phyloP scores from a whole-genome alignment of 2,113 vertebrate genomes.

The Neotragus moschatus region DNA sequence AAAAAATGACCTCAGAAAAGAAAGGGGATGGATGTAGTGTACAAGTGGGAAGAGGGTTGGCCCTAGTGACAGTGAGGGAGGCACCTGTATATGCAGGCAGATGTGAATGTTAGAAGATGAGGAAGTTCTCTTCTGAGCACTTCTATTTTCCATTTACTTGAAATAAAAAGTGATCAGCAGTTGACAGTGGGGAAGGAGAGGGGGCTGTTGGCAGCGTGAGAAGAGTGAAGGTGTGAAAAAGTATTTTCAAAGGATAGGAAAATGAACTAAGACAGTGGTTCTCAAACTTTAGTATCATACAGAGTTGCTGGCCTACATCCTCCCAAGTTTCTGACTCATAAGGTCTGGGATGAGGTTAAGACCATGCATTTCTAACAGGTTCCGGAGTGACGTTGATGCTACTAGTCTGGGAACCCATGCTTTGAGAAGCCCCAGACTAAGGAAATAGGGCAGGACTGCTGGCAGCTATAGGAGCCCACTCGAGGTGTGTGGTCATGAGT shows the following conservation, averaged over 20 bases:
- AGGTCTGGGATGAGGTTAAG: neutral
- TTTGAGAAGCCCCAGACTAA: neutral
- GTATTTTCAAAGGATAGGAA: conserved; percentile 19
- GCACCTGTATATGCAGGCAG: neutral
- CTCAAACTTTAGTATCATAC: neutral
- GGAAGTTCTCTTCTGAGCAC: conserved; percentile 12
- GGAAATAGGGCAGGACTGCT: neutral
- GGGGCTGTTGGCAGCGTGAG: neutral
- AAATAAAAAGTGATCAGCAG: conserved; percentile 33
- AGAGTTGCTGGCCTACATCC: neutral
- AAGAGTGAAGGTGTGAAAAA: conserved; percentile 24
- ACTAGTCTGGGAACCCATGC: neutral
- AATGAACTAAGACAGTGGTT: neutral
- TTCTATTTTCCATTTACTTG: conserved; percentile 28
- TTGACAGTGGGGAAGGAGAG: neutral
- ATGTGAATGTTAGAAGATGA: neutral
- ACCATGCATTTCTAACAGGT: neutral
- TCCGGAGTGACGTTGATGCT: neutral
- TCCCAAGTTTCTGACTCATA: neutral
- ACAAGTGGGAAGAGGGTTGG: neutral
- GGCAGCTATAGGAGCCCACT: neutral
- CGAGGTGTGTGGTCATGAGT: neutral
- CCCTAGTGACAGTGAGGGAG: neutral
- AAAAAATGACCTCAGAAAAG: neutral
- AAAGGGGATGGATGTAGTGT: neutral